A percentile compares a stretch with the other conserved stretches of the same genome.
phyloP scores from a whole-genome alignment of 1,140 invertebrate species.

The Drosophila novamexicana region DNA sequence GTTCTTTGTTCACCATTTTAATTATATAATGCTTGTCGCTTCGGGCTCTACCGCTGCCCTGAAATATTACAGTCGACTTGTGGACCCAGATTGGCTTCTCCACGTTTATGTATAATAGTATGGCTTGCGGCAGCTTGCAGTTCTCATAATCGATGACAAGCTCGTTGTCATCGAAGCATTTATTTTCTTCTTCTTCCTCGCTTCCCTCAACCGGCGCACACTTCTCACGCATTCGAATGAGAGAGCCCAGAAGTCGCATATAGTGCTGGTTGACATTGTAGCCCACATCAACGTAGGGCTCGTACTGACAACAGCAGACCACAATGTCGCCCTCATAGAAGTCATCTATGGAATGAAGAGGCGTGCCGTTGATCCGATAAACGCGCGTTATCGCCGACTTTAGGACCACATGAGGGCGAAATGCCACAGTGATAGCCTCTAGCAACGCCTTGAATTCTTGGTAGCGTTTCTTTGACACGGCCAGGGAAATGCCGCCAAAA shows the following conservation, averaged over 20 bases:
- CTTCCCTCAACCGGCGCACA: neutral
- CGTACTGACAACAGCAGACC: conserved; percentile 37
- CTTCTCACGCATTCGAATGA: conserved; percentile 3
- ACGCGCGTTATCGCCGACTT: conserved; percentile 28
- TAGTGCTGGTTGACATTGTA: conserved; percentile 21
- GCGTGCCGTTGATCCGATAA: conserved; percentile 30
- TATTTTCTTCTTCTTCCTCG: neutral
- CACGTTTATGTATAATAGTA: conserved; percentile 13
- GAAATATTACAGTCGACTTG: neutral
- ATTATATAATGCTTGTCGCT: neutral
- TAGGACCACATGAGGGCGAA: conserved; percentile 8
- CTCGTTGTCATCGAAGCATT: neutral
- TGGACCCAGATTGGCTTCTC: neutral
- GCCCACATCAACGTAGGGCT: conserved; percentile 6
- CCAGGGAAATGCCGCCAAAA: conserved; percentile 29
- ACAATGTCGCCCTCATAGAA: conserved; percentile 30
- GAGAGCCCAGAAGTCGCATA: neutral
- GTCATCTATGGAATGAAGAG: neutral
- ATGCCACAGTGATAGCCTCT: conserved; percentile 12
- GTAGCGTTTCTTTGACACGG: conserved; percentile 18
- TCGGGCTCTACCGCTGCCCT: neutral
- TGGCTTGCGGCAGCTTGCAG: conserved; percentile 5
- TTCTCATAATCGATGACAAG: neutral
- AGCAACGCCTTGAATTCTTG: conserved; percentile 4
- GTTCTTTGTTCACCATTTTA: conserved; percentile 26